Percentiles rank a stretch among this genome's conserved stretches.
Conservation (phyloP, 2,797 vertebrate species). For the Arctocebus calabarensis region DNA sequence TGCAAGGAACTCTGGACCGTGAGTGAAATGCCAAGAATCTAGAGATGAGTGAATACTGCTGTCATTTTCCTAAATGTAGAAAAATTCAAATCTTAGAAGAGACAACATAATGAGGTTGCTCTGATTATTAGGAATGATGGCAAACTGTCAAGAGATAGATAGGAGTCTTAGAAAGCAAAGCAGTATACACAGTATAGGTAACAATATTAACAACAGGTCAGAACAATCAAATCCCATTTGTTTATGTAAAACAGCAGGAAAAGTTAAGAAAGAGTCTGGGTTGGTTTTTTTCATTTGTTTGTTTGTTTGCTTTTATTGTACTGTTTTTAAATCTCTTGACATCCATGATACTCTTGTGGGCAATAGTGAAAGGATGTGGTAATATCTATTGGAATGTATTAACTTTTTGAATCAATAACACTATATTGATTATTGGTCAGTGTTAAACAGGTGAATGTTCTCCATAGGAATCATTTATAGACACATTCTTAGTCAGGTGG, state of each 20-base stretch:
- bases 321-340: background rate
- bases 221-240: background rate
- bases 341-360: background rate
- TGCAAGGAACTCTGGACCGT: background rate
- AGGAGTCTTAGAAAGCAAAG: background rate
- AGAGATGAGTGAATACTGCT: background rate
- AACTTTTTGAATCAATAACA: background rate
- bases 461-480: background rate
- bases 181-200: background rate
- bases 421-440: background rate
- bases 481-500: background rate
- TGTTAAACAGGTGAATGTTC: background rate
- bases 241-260: background rate
- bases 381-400: background rate
- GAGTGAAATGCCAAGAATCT: background rate
- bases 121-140: background rate
- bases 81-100: background rate
- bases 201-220: background rate
- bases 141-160: background rate
- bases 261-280: background rate
- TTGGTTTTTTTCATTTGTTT: background rate
- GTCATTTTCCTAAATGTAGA: background rate
- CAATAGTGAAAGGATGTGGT: background rate
- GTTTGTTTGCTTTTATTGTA: conserved; percentile 7
- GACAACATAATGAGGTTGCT: background rate